phyloP scores from a whole-genome alignment of 2,888 invertebrate genomes.

The Drosophila mettleri region DNA sequence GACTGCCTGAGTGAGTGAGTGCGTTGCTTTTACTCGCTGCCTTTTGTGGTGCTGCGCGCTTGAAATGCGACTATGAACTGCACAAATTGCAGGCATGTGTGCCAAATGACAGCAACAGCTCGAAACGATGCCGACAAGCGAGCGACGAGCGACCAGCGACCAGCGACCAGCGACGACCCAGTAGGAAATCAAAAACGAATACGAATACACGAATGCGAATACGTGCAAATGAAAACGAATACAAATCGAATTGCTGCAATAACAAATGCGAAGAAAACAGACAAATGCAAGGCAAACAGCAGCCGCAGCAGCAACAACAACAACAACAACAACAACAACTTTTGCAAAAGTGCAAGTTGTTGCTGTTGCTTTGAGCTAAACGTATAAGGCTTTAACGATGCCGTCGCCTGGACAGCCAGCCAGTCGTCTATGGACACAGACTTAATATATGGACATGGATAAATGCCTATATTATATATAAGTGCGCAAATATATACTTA shows the following conservation, averaged over 20 bases:
- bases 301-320: constrained; percentile 31
- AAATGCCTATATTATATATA: constrained; percentile 1
- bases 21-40: constrained; percentile 3
- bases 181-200: constrained; percentile 60
- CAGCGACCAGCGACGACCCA: constrained; percentile 21
- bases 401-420: constrained; percentile 31
- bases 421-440: constrained; percentile 41
- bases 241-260: constrained; percentile 40
- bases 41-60: constrained; percentile 45
- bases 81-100: constrained; percentile 48
- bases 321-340: constrained; percentile 33
- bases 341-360: constrained; percentile 69
- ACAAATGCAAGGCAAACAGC: constrained; percentile 64
- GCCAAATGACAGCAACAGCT: constrained; percentile 38
- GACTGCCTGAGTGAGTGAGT: constrained; percentile 12
- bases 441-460: constrained; percentile 7
- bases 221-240: constrained; percentile 29
- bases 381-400: constrained; percentile 50
- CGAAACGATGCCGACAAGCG: constrained; percentile 41
- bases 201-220: constrained; percentile 26
- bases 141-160: constrained; percentile 7
- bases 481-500: not conserved
- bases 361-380: constrained; percentile 38
- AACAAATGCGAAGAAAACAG: constrained; percentile 58
- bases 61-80: constrained; percentile 75